Conservation (phyloP, 2,888 invertebrate genomes). For the Maniola hyperantus region DNA sequence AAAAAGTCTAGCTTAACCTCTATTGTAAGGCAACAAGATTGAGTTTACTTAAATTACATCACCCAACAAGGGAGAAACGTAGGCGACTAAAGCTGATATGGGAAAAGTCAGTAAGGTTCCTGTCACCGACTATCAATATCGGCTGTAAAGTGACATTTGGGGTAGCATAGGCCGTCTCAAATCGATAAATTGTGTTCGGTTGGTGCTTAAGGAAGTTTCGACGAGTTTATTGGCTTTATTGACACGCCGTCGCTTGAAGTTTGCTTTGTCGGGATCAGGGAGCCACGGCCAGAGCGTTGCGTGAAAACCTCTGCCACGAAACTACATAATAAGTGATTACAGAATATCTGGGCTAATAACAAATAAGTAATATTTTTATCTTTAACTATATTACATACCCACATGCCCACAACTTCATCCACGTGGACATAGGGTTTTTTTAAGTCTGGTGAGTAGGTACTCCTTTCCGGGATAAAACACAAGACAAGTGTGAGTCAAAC, state of each 20-base stretch:
- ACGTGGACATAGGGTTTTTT: no score
- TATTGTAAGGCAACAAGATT: slow-evolving; percentile 45
- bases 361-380: neutral
- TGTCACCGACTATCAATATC: slow-evolving; percentile 80
- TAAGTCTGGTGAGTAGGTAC: no score
- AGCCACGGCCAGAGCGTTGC: slow-evolving; percentile 24
- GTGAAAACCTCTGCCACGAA: slow-evolving; percentile 11
- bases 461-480: no score
- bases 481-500: no score
- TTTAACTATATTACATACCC: neutral
- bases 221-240: slow-evolving; percentile 74
- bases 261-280: slow-evolving; percentile 39
- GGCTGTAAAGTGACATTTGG: slow-evolving; percentile 74
- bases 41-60: slow-evolving; percentile 36
- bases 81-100: slow-evolving; percentile 48
- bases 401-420: no score
- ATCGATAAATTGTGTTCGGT: slow-evolving; percentile 76
- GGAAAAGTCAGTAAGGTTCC: slow-evolving; percentile 63
- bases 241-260: slow-evolving; percentile 63
- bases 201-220: slow-evolving; percentile 72
- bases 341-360: neutral
- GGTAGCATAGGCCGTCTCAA: slow-evolving; percentile 73
- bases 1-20: slow-evolving; percentile 33
- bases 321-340: neutral
- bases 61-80: slow-evolving; percentile 30